Evolutionary conservation across 37 sponge, comb jelly and placozoan genomes (phyloP), one percentile per base, ranked within the genome.

Genomic region (Hexactinellida sp.): DNA sequence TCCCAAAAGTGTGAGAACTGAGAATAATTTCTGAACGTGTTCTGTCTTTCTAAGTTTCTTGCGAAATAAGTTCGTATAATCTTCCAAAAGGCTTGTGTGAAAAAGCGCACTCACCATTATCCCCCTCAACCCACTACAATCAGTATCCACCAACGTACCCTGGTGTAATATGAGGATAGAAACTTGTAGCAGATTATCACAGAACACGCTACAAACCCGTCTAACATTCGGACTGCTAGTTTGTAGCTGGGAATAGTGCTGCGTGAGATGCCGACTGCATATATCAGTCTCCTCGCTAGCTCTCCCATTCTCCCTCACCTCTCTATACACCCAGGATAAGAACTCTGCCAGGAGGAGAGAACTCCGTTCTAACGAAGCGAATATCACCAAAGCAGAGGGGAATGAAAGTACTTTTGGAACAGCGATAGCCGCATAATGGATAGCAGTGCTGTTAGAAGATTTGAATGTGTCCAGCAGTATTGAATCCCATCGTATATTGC

Each of bases 1-100:
- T 10, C 76, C 76, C 5, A 63, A 32, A 23, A 21, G 1, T 23
- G 21, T 28, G 1, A 63, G 30, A n/a, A 32, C 34, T n/a, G 76
- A 63, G 13, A 63, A 63, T 25, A 63, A 10, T 28, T 63, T 63
- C 30, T 63, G 76, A 32, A 63, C 13, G 76, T 63, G 76, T 21
- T 63, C 76, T 63, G 76, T 63, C 13, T 63, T 63, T 28, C 76
- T 63, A 63, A 63, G 25, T n/a, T 63, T 63, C 25, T 63, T 63
- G 5, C 28, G 30, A n/a, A 63, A 63, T 5, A 63, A 28, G 13
- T 63, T 63, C 13, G 76, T n/a, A 28, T 63, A 63, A 63, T 63
- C 76, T 63, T 63, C 76, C 3, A 1, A 23, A 23, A 63, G 76
- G 30, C 30, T 28, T 63, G 76, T 63, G 76, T 63, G 21, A n/a